Evolutionary conservation across 2,797 vertebrate species (phyloP).

Genomic region (Pelochelys cantorii): DNA sequence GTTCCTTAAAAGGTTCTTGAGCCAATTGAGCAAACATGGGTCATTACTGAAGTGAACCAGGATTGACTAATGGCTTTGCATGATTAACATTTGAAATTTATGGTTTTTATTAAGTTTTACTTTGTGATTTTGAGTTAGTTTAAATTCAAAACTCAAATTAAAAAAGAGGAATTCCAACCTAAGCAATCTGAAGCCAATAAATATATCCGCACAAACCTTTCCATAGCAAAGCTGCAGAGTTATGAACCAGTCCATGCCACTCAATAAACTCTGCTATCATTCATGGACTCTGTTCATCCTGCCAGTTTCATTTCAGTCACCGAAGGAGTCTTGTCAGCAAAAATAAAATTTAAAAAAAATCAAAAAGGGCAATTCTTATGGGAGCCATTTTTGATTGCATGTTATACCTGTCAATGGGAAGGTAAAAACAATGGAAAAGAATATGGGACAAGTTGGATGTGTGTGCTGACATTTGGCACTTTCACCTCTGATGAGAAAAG

Average conservation of each 20-base stretch:
- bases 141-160: neutral
- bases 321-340: slow-evolving; percentile 8
- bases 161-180: neutral
- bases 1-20: slow-evolving; percentile 8
- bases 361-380: neutral
- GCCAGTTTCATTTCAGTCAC: neutral
- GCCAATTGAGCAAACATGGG: neutral
- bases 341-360: neutral
- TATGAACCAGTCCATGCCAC: neutral
- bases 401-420: neutral
- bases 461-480: neutral
- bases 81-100: neutral
- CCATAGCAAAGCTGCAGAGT: neutral
- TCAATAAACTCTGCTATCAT: neutral
- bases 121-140: slow-evolving; percentile 5
- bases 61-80: neutral
- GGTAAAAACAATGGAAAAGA: neutral
- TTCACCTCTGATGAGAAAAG: slow-evolving; percentile 1
- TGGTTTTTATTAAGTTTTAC: neutral
- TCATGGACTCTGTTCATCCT: neutral
- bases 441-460: neutral
- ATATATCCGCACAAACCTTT: fast-evolving
- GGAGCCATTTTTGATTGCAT: neutral
- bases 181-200: neutral
- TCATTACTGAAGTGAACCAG: neutral